Percentiles rank a stretch among this genome's conserved stretches.
Evolutionary conservation across 2,888 invertebrate genomes (phyloP).

Genomic region (Andrena bucephala): DNA sequence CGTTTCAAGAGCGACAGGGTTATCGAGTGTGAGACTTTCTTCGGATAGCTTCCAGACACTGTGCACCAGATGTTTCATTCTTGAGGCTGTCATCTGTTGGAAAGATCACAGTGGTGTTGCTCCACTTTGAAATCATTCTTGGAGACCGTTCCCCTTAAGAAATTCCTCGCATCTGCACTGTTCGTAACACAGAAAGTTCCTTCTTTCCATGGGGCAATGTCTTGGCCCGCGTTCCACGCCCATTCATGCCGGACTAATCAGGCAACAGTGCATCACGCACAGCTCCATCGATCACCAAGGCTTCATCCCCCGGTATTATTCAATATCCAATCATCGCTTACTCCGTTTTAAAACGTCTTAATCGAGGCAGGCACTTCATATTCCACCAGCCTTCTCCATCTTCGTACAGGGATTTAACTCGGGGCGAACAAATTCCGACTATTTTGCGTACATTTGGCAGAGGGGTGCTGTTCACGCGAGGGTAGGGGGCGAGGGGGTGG

Average conservation of each 20-base stretch:
- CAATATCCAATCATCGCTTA: constrained; percentile 19
- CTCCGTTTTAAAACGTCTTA: constrained; percentile 12
- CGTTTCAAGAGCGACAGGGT: too few relatives aligned
- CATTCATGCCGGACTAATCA: constrained; percentile 24
- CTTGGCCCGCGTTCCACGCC: constrained; percentile 1
- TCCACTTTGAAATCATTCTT: too few relatives aligned
- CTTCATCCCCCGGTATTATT: constrained; percentile 9
- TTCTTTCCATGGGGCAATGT: too few relatives aligned
- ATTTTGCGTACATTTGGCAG: constrained; percentile 80
- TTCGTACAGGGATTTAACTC: constrained; percentile 16
- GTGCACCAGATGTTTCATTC: too few relatives aligned
- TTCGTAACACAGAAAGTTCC: too few relatives aligned
- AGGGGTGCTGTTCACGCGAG: constrained; percentile 62
- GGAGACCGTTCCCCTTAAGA: too few relatives aligned
- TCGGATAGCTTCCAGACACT: too few relatives aligned
- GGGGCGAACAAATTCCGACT: constrained; percentile 70
- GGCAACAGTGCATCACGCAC: background rate
- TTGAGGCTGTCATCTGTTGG: too few relatives aligned
- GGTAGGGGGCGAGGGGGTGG: constrained; percentile 53
- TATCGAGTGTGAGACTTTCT: too few relatives aligned
- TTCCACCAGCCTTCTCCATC: constrained; percentile 6
- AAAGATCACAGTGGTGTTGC: too few relatives aligned
- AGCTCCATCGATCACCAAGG: constrained; percentile 26
- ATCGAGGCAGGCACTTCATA: constrained; percentile 11
- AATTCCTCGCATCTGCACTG: too few relatives aligned